Percentiles rank a stretch among this genome's conserved stretches.
phyloP scores from a whole-genome alignment of 1,140 invertebrate genomes.

The Eufriesea mexicana region DNA sequence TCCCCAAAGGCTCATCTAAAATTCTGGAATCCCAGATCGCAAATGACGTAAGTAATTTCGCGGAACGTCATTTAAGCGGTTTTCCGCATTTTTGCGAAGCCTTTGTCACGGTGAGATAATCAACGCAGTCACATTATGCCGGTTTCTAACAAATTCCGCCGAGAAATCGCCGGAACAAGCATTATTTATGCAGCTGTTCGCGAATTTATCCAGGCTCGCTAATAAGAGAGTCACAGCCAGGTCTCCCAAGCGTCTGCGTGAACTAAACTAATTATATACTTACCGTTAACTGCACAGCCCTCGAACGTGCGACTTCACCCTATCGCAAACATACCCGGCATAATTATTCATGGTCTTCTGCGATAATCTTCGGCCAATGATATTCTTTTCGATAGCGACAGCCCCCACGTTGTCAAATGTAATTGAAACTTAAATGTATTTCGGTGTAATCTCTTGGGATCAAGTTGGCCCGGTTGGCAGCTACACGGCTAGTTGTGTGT shows the following conservation, averaged over 20 bases:
- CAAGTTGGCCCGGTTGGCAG: neutral
- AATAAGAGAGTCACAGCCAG: too few relatives aligned
- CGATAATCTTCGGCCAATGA: constrained; percentile 25
- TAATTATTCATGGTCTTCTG: constrained; percentile 40
- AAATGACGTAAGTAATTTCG: neutral
- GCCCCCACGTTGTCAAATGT: constrained; percentile 6
- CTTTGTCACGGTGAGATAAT: neutral
- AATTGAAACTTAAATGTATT: constrained; percentile 14
- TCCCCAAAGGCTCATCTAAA: too few relatives aligned
- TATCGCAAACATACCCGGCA: constrained; percentile 4
- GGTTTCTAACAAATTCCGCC: neutral
- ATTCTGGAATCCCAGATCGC: too few relatives aligned
- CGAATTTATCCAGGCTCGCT: neutral
- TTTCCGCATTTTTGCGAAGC: neutral
- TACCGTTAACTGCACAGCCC: constrained; percentile 23
- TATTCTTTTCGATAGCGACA: constrained; percentile 5
- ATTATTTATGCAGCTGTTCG: constrained; percentile 4
- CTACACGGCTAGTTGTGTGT: neutral
- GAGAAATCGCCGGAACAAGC: neutral
- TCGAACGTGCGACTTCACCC: neutral
- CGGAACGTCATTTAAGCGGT: neutral
- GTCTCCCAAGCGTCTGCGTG: too few relatives aligned
- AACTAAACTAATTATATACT: constrained; percentile 44
- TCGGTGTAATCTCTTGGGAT: neutral
- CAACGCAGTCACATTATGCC: neutral